phyloP scores from a whole-genome alignment of 2,888 invertebrate genomes.

The Nasonia oneida region DNA sequence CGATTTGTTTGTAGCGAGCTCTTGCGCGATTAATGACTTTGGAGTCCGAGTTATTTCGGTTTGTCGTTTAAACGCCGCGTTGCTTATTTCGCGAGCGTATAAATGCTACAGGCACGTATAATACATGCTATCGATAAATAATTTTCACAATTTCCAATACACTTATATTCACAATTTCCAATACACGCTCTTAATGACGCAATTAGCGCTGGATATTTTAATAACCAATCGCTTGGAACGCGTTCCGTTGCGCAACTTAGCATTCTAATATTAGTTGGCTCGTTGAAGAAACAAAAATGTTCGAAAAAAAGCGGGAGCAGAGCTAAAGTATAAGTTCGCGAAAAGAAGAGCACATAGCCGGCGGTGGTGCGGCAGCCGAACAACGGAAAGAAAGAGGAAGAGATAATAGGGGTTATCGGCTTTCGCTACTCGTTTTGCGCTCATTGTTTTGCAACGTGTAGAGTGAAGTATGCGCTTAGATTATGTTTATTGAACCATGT shows the following conservation, averaged over 20 bases:
- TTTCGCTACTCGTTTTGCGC: slow-evolving; percentile 14
- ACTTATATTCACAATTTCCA: too few relatives aligned
- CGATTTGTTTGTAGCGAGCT: slow-evolving; percentile 50
- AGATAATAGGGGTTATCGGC: slow-evolving; percentile 71
- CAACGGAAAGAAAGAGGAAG: slow-evolving; percentile 62
- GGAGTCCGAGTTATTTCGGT: background rate
- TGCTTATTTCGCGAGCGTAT: background rate
- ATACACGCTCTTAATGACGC: background rate
- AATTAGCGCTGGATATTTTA: background rate
- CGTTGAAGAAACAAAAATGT: background rate
- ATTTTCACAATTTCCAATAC: background rate
- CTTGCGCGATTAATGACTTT: slow-evolving; percentile 48
- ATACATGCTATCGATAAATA: too few relatives aligned
- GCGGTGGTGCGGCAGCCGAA: slow-evolving; percentile 14
- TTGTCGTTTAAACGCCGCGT: background rate
- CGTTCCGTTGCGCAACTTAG: background rate
- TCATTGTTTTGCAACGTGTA: slow-evolving; percentile 39
- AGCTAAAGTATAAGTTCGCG: background rate
- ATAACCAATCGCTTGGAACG: background rate
- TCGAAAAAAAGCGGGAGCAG: background rate
- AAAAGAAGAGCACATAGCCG: background rate
- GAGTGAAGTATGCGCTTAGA: slow-evolving; percentile 23
- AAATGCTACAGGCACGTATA: too few relatives aligned
- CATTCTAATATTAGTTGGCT: background rate
- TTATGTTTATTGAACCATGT: slow-evolving; percentile 45